Base-by-base conservation (phyloP, 2,888 invertebrate species). In the Torymus auratus region DNA sequence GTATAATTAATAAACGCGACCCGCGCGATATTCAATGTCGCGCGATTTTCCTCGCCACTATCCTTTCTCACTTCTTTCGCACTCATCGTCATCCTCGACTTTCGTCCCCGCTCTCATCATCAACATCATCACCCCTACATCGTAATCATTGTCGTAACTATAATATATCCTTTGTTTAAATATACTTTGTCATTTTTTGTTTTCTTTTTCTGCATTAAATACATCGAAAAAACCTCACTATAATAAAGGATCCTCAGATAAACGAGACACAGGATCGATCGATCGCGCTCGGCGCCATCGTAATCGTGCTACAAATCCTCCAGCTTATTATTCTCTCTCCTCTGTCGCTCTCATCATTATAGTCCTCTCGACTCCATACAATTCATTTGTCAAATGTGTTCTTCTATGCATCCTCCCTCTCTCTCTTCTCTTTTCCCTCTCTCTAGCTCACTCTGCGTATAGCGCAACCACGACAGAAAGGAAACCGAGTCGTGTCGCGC, bases 221-320 rank as follows among this genome's bases (percentile, higher is more conserved):
- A 85, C 81, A 84, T 73, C 72, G 64, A 41, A 82, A 83, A 78
- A 73, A 81, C 50, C 53, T 81, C 62, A 53, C 52, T 72, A 55
- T 65, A 68, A 10, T 41, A 41, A 41, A 69, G 62, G 41, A 62
- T 68, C 60, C 50, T 64, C 77, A 58, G 62, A 72, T 55, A 61
- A 64, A 74, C 69, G 76, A 61, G 53, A 78, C 84, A 61, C 78
- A 75, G 77, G 69, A 75, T 64, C 65, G 58, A 81, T 67, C 62
- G 58, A 81, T 81, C 41, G 72, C 68, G 73, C 73, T 81, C 73
- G 68, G 67, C 69, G 64, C 68, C 28, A 64, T 61, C 41, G 41
- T 41, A 41, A 41, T 41, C 41, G 41, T 41, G 41, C 41, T 41
- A 41, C 41, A 41, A 41, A 41, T 41, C 41, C 41, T 41, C 41